Evolutionary conservation across 2,888 invertebrate genomes (phyloP).

Genomic region (Pristionchus entomophagus): DNA sequence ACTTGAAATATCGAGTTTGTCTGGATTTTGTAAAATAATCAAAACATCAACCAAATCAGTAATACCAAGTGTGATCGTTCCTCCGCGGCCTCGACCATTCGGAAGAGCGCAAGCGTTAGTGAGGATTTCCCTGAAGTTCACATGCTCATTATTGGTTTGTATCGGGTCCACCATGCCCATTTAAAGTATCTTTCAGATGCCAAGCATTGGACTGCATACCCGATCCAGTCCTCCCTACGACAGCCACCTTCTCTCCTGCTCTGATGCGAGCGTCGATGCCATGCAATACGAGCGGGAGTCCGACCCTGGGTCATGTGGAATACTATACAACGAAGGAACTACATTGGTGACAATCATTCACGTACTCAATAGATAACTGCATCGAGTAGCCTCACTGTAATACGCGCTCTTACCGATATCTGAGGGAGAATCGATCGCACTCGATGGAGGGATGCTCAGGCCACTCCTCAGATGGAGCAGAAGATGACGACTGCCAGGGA

Average conservation of each 20-base stretch:
- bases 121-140: constrained; percentile 29
- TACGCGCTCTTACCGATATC: not conserved
- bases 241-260: constrained; percentile 83
- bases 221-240: constrained; percentile 77
- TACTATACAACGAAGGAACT: not conserved
- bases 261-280: not conserved
- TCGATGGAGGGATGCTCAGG: constrained; percentile 12
- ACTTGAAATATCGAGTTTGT: not conserved
- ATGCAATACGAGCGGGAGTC: constrained; percentile 11
- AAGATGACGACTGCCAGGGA: not conserved
- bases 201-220: constrained; percentile 52
- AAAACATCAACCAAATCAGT: no score
- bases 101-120: constrained; percentile 38
- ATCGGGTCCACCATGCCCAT: not conserved
- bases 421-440: not conserved
- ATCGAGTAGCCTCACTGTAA: no score
- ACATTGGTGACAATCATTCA: no score
- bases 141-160: not conserved
- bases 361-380: no score
- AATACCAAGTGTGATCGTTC: not conserved
- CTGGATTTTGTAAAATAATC: not conserved
- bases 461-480: constrained; percentile 21
- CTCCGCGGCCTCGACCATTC: constrained; percentile 6
- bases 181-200: no score
- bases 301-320: not conserved